Conservation (phyloP, 2,113 vertebrate species). For the Prunella fulvescens region DNA sequence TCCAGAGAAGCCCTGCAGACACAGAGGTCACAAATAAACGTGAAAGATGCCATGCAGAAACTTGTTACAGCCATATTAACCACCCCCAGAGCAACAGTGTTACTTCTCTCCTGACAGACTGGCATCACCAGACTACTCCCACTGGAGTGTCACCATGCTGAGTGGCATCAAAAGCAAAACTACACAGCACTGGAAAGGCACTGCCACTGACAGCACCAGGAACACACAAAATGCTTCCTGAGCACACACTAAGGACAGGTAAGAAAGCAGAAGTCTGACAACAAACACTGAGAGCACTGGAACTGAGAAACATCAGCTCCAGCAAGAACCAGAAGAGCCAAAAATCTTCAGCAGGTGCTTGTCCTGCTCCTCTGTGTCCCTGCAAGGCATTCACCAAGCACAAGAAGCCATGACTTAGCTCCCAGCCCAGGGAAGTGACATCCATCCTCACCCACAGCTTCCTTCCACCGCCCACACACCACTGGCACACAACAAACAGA, state of each 20-base stretch:
- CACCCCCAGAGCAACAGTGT: not conserved
- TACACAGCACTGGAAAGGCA: accelerated
- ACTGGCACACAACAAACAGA: not conserved
- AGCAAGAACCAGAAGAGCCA: not conserved
- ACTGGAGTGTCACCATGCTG: accelerated
- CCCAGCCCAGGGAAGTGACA: not conserved
- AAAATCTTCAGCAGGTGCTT: not conserved
- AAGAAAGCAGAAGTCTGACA: not conserved
- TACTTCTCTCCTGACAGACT: not conserved
- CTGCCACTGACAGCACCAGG: not conserved
- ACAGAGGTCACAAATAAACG: not conserved
- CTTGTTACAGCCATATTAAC: not conserved
- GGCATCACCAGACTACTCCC: not conserved
- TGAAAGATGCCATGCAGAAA: not conserved
- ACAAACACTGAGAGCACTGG: not conserved
- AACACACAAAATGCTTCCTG: accelerated
- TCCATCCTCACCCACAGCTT: not conserved
- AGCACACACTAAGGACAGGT: not conserved
- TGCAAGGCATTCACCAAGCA: not conserved
- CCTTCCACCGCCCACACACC: not conserved
- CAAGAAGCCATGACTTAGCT: not conserved
- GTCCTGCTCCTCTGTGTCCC: not conserved
- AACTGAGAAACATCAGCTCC: not conserved
- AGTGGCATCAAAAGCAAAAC: not conserved
- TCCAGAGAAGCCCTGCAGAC: not conserved